Percentiles rank a stretch among this genome's conserved stretches.
phyloP scores from a whole-genome alignment of 2,888 invertebrate species.

The Eupithecia subumbrata region DNA sequence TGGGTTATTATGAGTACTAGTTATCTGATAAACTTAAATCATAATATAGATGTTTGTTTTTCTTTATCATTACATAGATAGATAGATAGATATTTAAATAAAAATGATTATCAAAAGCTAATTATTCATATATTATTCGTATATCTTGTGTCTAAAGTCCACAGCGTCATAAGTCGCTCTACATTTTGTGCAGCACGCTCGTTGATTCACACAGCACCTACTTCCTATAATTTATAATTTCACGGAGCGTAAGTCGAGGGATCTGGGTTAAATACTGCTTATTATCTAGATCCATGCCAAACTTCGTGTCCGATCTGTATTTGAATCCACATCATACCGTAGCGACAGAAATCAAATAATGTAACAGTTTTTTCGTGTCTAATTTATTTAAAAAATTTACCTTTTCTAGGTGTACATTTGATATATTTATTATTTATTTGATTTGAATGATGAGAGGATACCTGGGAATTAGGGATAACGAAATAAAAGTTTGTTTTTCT shows the following conservation, averaged over 20 bases:
- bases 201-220: conserved; percentile 62
- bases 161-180: conserved; percentile 24
- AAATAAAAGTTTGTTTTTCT: too few species aligned
- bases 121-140: neutral
- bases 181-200: conserved; percentile 56
- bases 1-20: too few species aligned
- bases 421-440: too few species aligned
- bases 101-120: neutral
- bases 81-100: neutral
- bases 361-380: too few species aligned
- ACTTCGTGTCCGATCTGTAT: conserved; percentile 1
- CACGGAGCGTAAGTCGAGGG: conserved; percentile 61
- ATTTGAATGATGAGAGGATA: too few species aligned
- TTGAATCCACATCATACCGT: neutral
- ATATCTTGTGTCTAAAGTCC: conserved; percentile 26
- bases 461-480: too few species aligned
- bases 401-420: too few species aligned
- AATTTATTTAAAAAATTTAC: too few species aligned
- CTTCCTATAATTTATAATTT: conserved; percentile 79
- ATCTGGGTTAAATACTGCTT: conserved; percentile 65
- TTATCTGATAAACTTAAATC: too few species aligned
- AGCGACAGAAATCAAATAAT: too few species aligned
- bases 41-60: too few species aligned
- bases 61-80: too few species aligned
- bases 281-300: neutral